Base-by-base conservation (phyloP, 2,797 vertebrate genomes). In the Hybognathus amarus region DNA sequence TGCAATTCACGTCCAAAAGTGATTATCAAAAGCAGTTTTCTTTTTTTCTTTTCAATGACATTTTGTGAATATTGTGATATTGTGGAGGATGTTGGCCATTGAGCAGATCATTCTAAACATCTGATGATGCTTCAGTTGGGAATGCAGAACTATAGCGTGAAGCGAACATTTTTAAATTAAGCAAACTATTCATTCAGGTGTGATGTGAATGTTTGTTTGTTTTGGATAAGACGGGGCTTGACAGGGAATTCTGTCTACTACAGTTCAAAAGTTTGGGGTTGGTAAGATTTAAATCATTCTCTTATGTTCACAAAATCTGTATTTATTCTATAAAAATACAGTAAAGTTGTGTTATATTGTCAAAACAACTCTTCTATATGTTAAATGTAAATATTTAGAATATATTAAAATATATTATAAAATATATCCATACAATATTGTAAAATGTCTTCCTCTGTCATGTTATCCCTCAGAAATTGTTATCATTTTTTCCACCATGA, bases 11-110 rank as follows among this genome's bases (percentile, higher is more conserved):
- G 9, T 61, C 59, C 50, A 52, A 77, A 73, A 27, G 12, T 80
- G 71, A 52, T 82, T 80, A 83, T 47, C 22, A 11, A 27, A n/a
- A 77, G 67, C 38, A 7, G 47, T 81, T 74, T 77, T 86, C 3
- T 42, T 20, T 77, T 45, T 67, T 67, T 77, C 59, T 66, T 85
- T 86, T 82, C 73, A 80, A 22, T 81, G 63, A 74, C 12, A 30
- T 77, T 66, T 47, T 74, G n/a, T 82, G 67, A 83, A 69, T 61
- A 52, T 61, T 30, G 15, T 71, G 36, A 61, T 54, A 64, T 61
- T 73, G 38, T n/a, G 38, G 36, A 77, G 69, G 18, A 67, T 59
- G 22, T 42, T 74, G 54, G 36, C 13, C 13, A 76, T 5, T 76
- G 22, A 2, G 27, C 17, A 33, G 50, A n/a, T 27, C 9, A 22